Evolutionary conservation across 2,797 vertebrate species (phyloP).

Genomic region (Synaphobranchus kaupii): DNA sequence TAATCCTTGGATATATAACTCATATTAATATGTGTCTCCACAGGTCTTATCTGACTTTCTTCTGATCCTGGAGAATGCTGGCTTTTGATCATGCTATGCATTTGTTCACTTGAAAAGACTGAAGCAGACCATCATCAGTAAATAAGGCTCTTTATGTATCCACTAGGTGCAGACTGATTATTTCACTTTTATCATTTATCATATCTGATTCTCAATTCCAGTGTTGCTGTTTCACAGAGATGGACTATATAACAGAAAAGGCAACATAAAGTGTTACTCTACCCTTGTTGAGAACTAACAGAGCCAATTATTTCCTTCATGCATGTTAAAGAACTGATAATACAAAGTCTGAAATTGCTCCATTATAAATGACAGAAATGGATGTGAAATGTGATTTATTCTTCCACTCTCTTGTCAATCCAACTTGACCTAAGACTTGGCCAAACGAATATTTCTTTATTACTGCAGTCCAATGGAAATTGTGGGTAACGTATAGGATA

Average conservation of each 20-base stretch:
- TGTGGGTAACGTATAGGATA: not conserved
- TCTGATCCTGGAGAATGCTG: not conserved
- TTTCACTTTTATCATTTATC: not conserved
- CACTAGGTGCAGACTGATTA: not conserved
- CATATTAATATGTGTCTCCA: not conserved
- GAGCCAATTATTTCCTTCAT: not conserved
- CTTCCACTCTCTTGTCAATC: not conserved
- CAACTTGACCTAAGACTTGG: not conserved
- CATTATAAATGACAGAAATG: not conserved
- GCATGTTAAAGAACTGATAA: not conserved
- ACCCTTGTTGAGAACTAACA: not conserved
- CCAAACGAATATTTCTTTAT: not conserved
- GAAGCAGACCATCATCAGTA: not conserved
- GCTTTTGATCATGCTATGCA: not conserved
- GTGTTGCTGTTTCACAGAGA: not conserved
- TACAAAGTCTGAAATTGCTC: not conserved
- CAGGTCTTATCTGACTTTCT: not conserved
- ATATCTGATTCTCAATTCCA: not conserved
- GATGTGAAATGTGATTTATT: not conserved
- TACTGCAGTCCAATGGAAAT: not conserved
- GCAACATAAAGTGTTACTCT: not conserved
- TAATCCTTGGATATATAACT: not conserved
- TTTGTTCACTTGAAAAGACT: not conserved
- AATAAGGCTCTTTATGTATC: not conserved
- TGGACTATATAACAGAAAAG: not conserved